Evolutionary conservation across 1,140 invertebrate genomes (phyloP), one percentile per base, ranked within the genome.

Genomic region (Danaus melanippus): DNA sequence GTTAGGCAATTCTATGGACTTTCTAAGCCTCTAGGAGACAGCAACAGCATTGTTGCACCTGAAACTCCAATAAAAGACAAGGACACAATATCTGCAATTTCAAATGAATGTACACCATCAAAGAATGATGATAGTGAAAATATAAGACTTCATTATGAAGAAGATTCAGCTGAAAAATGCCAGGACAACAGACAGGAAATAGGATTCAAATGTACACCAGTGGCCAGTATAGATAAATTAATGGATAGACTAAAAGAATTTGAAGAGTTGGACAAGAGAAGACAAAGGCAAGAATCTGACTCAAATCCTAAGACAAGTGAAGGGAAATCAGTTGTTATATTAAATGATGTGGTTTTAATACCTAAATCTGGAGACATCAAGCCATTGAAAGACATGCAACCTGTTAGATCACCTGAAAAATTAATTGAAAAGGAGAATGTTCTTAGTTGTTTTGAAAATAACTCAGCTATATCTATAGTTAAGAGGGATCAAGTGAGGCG

Each of bases 201-300:
- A 42, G 66, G 76, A 48, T 85, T 76, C 50, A 82, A 82, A 57
- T 75, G 69, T 55, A 71, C 72, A 7, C 74, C 58, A 46, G 58
- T 82, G 21, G 76, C 79, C 12, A 84, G 80, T 52, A 87, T 88
- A 64, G 86, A 87, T 47, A 88, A 86, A 64, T 63, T 88, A 12
- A 88, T 88, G 74, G 81, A 87, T 50, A 86, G 83, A 66, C 67
- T 88, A 42, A 87, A 86, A 68, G 82, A 78, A 45, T 87, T 88
- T 68, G 87, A 88, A 58, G 87, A 87, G 65, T 77, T 86, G 58
- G 84, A 87, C 64, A 86, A 84, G 61, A 85, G 82, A 67, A 78
- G 86, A 63, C 84, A 88, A 55, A 75, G 82, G 58, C 82, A 82
- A 52, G 84, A 84, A 61, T 81, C 75, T n/a, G 84, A 86, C 65